Percentiles rank a stretch among this genome's conserved stretches.
These are phyloP conservation scores for Tachysurus vachellii DNA, from an alignment of 2,113 vertebrate genomes.

Conservation along the genomic window DNA sequence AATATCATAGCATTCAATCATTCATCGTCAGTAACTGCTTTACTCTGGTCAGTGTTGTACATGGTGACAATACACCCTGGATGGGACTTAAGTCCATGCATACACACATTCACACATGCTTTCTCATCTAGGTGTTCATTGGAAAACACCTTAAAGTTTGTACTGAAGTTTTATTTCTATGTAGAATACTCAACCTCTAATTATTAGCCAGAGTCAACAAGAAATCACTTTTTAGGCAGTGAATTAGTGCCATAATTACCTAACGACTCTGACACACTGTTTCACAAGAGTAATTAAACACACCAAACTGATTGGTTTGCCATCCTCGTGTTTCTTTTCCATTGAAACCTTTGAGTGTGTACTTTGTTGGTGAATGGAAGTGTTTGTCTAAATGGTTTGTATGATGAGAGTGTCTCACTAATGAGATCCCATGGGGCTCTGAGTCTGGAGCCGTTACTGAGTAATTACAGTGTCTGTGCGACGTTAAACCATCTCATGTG, in stretches of 20 bases:
- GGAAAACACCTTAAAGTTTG: background rate
- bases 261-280: constrained; percentile 72
- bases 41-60: background rate
- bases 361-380: constrained; percentile 83
- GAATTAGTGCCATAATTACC: constrained; percentile 78
- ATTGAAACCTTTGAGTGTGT: constrained; percentile 80
- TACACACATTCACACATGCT: background rate
- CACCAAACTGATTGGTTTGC: constrained; percentile 80
- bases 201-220: constrained; percentile 74
- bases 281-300: constrained; percentile 83
- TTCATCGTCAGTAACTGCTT: background rate
- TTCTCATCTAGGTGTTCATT: background rate
- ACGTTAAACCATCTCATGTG: constrained; percentile 81
- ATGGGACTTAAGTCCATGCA: background rate
- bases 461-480: constrained; percentile 81
- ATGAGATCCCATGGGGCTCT: constrained; percentile 88
- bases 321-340: constrained; percentile 77
- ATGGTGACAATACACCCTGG: background rate
- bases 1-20: background rate
- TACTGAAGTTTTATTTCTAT: constrained; percentile 38
- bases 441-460: constrained; percentile 80
- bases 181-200: constrained; percentile 64
- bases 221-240: constrained; percentile 71
- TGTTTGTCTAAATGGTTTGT: constrained; percentile 81
- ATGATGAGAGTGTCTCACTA: constrained; percentile 82